Evolutionary conservation across 2,888 invertebrate species (phyloP).

Genomic region (Chaetogeoica ovagalla): DNA sequence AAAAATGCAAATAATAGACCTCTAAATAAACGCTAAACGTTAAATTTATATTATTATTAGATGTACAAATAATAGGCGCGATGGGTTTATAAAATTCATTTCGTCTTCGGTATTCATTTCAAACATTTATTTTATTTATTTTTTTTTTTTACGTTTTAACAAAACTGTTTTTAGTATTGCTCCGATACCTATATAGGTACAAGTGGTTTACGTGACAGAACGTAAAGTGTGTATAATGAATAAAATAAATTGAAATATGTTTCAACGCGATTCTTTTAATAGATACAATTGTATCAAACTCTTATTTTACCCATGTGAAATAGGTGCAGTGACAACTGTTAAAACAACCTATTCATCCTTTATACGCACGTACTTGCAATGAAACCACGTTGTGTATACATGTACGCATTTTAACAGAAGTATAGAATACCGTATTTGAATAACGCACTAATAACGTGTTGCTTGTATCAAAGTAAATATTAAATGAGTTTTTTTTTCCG

Average conservation of each 20-base stretch:
- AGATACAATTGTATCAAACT: background rate
- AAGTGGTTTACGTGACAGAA: constrained; percentile 17
- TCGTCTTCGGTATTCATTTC: background rate
- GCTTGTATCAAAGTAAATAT: too few species aligned
- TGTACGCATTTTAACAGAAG: background rate
- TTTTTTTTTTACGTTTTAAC: constrained; percentile 4
- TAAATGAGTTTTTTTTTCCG: too few species aligned
- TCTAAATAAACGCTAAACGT: too few species aligned
- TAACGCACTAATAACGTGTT: too few species aligned
- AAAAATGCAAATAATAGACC: too few species aligned
- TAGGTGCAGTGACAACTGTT: constrained; percentile 1
- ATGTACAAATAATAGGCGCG: background rate
- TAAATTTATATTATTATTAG: background rate
- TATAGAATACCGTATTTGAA: background rate
- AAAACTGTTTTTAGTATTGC: background rate
- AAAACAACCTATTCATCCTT: constrained; percentile 8
- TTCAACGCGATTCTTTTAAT: constrained; percentile 4
- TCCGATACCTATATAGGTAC: background rate
- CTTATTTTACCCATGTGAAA: background rate
- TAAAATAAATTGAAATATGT: constrained; percentile 14
- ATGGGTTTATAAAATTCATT: background rate
- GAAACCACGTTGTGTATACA: background rate
- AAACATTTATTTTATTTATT: background rate
- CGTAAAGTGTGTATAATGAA: background rate
- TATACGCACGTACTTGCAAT: background rate